Base-by-base conservation (phyloP, 1,140 invertebrate species). In the Plectrocnemia conspersa region DNA sequence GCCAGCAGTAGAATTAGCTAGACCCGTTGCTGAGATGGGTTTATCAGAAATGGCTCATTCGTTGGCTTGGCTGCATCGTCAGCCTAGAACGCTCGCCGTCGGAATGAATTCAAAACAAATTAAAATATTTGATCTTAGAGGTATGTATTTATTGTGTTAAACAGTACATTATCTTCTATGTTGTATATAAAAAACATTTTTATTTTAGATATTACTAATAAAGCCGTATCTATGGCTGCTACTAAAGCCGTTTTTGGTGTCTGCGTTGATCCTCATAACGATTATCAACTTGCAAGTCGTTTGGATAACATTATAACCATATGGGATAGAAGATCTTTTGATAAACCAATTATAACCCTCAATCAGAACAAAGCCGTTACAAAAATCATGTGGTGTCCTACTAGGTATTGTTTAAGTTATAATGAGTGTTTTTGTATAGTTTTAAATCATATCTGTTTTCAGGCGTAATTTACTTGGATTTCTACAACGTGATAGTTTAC, bases 81-180 rank as follows among this genome's bases (percentile, higher is more conserved):
- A 86, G 50, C 74, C 81, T 1, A 82, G 85, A 59, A 82, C 85
- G 15, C 74, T 97, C 3, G 81, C 92, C 6, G 82, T 88, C 18
- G 92, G 91, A 7, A 88, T 93, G 75, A 95, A 91, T 72, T 83
- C 86, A 56, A 95, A 94, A 64, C 82, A 86, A 61, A 81, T 97
- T 4, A 89, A 89, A 73, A 79, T 97, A n/a, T 88, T 89, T 68
- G 94, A 97, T 71, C 77, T 95, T 0, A 78, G 92, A 83, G 91
- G 92, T 94, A 74, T 64, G 49, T n/a, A n/a, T n/a, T n/a, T n/a
- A n/a, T n/a, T n/a, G n/a, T n/a, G n/a, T n/a, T n/a, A n/a, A n/a
- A n/a, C n/a, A n/a, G n/a, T n/a, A n/a, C n/a, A n/a, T n/a, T n/a
- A n/a, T n/a, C n/a, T n/a, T n/a, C n/a, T n/a, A n/a, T n/a, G n/a